A percentile compares a stretch with the other conserved stretches of the same genome.
phyloP scores from a whole-genome alignment of 1,140 invertebrate species.

The Hycleus cichorii region DNA sequence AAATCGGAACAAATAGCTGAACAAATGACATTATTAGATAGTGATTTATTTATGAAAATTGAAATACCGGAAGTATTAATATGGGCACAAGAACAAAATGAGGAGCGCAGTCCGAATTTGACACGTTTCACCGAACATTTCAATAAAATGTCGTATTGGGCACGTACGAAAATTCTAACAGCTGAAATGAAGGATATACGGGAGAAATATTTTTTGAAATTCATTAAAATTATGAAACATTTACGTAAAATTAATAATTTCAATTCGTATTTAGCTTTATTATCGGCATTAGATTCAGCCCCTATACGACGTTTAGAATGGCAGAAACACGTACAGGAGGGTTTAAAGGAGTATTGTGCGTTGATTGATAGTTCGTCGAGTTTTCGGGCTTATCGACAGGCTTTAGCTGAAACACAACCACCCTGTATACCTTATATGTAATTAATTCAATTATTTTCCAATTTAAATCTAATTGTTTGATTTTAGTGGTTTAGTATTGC shows the following conservation, averaged over 20 bases:
- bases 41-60: slow-evolving; percentile 92
- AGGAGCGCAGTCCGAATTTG: slow-evolving; percentile 93
- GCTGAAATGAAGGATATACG: slow-evolving; percentile 83
- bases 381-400: slow-evolving; percentile 90
- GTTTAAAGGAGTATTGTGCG: slow-evolving; percentile 86
- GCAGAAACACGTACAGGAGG: slow-evolving; percentile 88
- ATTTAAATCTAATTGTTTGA: neutral
- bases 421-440: slow-evolving; percentile 99
- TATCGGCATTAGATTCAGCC: slow-evolving; percentile 94
- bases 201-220: slow-evolving; percentile 94
- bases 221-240: slow-evolving; percentile 98
- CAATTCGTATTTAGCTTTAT: slow-evolving; percentile 93
- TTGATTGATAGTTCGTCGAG: slow-evolving; percentile 95
- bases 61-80: slow-evolving; percentile 94
- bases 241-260: slow-evolving; percentile 97
- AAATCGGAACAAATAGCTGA: slow-evolving; percentile 90
- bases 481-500: slow-evolving; percentile 88
- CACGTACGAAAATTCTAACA: slow-evolving; percentile 68
- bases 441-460: slow-evolving; percentile 39
- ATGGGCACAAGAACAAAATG: slow-evolving; percentile 95
- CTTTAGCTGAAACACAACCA: slow-evolving; percentile 87
- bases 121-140: slow-evolving; percentile 98
- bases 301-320: slow-evolving; percentile 92
- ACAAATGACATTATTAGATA: slow-evolving; percentile 96
- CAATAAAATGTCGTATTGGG: slow-evolving; percentile 99